Base-by-base conservation (phyloP, 2,888 invertebrate genomes). In the Meteorus colon region DNA sequence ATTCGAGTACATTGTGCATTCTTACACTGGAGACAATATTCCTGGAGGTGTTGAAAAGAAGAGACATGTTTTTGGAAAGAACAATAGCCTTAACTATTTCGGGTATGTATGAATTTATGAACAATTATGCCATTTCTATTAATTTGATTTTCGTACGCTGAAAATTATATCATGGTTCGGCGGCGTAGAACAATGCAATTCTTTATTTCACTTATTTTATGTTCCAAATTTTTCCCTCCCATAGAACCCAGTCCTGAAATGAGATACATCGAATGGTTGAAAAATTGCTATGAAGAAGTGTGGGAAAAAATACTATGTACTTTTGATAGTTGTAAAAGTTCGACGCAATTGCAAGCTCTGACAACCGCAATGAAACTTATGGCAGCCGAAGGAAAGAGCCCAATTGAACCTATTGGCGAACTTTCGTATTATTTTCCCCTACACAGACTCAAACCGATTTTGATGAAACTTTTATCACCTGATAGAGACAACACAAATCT, bases 351-450 rank as follows among this genome's bases (percentile, higher is more conserved):
- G 6, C 93, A 93, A 89, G 94, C 95, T 0, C 90, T 96, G 4
- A 92, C 94, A 1, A 94, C 95, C 0, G 92, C 94, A 68, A 93
- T 96, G 92, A 94, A 94, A 85, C 89, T 96, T 74, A 90, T 96
- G 82, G 92, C 93, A 62, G 92, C 92, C 74, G 96, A 96, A 90
- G 95, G 95, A 10, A 93, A 92, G 84, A 90, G 92, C 86, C 94
- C 95, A 0, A 84, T 95, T 48, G 93, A 93, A 82, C 87, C 89
- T 4, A 89, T 86, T 73, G 88, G 87, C 8, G 87, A 89, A 70
- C 82, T 88, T 2, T 90, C 90, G 12, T 92, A 92, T 82, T 92
- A 91, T 85, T 94, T 96, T 86, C 96, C 96, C 0, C 88, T 92
- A 16, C 89, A 91, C 65, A 92, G 94, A 81, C 91, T 96, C 70